phyloP scores from a whole-genome alignment of 2,888 invertebrate species.

The Endomychus coccineus region DNA sequence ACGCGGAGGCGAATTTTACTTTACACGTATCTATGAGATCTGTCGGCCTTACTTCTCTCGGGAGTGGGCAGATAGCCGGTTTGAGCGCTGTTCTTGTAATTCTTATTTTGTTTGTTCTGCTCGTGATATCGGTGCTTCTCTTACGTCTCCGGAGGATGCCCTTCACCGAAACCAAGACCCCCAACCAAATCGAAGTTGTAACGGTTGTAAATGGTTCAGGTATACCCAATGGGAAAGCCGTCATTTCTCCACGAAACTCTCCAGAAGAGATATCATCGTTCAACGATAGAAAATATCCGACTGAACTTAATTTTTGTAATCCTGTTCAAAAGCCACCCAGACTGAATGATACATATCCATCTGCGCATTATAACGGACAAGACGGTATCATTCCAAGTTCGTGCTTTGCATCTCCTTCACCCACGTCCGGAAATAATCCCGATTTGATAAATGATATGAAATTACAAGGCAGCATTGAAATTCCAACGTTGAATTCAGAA shows the following conservation, averaged over 20 bases:
- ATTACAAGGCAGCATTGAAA: conserved; percentile 53
- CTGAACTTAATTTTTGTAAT: conserved; percentile 49
- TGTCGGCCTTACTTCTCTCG: conserved; percentile 73
- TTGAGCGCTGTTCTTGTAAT: conserved; percentile 75
- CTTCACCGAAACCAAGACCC: conserved; percentile 67
- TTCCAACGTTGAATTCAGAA: conserved; percentile 34
- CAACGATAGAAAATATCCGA: conserved; percentile 40
- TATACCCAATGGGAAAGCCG: conserved; percentile 46
- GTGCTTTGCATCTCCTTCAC: conserved; percentile 67
- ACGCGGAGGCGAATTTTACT: conserved; percentile 83
- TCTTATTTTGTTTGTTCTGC: conserved; percentile 65
- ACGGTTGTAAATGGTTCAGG: conserved; percentile 51
- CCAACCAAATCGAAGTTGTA: conserved; percentile 65
- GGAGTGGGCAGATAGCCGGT: conserved; percentile 79
- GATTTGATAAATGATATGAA: conserved; percentile 80
- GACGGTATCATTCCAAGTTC: conserved; percentile 58
- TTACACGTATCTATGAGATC: conserved; percentile 71
- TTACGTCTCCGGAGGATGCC: conserved; percentile 67
- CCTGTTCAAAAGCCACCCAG: conserved; percentile 67
- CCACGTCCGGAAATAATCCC: conserved; percentile 71
- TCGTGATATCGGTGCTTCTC: conserved; percentile 65
- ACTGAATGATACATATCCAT: conserved; percentile 60
- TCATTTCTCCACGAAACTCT: conserved; percentile 9
- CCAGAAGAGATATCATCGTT: conserved; percentile 44
- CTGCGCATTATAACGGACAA: conserved; percentile 61